These are phyloP conservation scores for Ostrea edulis DNA, from an alignment of 1,140 invertebrate species.

Conservation along the genomic window DNA sequence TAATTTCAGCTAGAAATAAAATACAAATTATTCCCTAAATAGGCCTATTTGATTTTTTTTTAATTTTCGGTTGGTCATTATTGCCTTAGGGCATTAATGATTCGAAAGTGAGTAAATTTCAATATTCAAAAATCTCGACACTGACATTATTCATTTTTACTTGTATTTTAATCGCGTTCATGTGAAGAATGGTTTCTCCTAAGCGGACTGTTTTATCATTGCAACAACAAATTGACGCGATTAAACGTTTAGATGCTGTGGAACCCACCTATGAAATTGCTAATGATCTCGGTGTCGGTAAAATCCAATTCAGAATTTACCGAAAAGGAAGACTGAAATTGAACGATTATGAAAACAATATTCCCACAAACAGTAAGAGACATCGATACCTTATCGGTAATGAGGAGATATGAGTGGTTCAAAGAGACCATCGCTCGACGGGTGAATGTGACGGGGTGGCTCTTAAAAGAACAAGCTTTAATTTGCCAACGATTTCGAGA, in stretches of 20 bases:
- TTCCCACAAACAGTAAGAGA: not conserved
- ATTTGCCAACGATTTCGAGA: constrained; percentile 49
- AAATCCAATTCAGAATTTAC: constrained; percentile 52
- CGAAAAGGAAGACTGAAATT: constrained; percentile 45
- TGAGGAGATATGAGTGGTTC: constrained; percentile 52
- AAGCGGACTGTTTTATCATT: constrained; percentile 40
- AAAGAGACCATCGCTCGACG: constrained; percentile 26
- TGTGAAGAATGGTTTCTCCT: not conserved
- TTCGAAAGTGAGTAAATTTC: no score
- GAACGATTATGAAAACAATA: constrained; percentile 45
- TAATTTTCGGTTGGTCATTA: no score
- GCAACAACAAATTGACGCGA: constrained; percentile 34
- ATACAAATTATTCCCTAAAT: no score
- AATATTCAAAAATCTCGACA: no score
- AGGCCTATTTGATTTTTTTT: no score
- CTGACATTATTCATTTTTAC: no score
- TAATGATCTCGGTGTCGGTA: constrained; percentile 45
- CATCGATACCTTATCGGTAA: constrained; percentile 2
- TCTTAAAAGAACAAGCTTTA: constrained; percentile 47
- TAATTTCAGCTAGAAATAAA: no score
- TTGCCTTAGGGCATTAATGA: no score
- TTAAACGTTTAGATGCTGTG: constrained; percentile 32
- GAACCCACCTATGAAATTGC: constrained; percentile 49
- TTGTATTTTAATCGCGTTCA: not conserved
- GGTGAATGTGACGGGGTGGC: constrained; percentile 47